Conservation (phyloP, 1,140 invertebrate species). For the Cyrtorhinus lividipennis region DNA sequence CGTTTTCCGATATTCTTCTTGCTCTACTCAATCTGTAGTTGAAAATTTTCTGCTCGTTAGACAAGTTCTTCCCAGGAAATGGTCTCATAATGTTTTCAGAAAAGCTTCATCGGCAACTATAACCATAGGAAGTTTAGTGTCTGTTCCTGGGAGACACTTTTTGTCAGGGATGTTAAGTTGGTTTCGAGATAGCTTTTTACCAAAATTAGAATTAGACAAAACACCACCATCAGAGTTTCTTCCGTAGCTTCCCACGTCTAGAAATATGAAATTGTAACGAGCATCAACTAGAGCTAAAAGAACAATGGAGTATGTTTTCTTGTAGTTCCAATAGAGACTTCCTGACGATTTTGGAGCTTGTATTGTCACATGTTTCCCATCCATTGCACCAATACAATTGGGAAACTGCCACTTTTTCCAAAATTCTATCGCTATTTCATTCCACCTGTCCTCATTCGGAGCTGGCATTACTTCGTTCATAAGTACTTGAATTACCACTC, state of each 20-base stretch:
- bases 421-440: slow-evolving; percentile 27
- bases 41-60: slow-evolving; percentile 27
- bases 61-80: slow-evolving; percentile 26
- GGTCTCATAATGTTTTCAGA: slow-evolving; percentile 33
- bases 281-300: slow-evolving; percentile 35
- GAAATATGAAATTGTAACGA: slow-evolving; percentile 32
- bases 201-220: slow-evolving; percentile 18
- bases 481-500: slow-evolving; percentile 9
- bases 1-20: slow-evolving; percentile 20
- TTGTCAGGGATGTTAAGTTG: slow-evolving; percentile 26
- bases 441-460: slow-evolving; percentile 24
- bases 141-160: slow-evolving; percentile 23
- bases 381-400: slow-evolving; percentile 29
- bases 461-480: slow-evolving; percentile 13
- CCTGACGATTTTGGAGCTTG: slow-evolving; percentile 28
- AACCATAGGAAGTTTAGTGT: slow-evolving; percentile 24
- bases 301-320: slow-evolving; percentile 33
- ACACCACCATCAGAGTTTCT: slow-evolving; percentile 29
- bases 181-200: slow-evolving; percentile 17
- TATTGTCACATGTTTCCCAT: slow-evolving; percentile 32
- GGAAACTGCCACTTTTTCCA: slow-evolving; percentile 28
- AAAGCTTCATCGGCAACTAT: slow-evolving; percentile 38
- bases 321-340: slow-evolving; percentile 33
- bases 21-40: slow-evolving; percentile 27
- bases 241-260: slow-evolving; percentile 33